Evolutionary conservation across 2,113 vertebrate species (phyloP).

Genomic region (Anolis carolinensis): DNA sequence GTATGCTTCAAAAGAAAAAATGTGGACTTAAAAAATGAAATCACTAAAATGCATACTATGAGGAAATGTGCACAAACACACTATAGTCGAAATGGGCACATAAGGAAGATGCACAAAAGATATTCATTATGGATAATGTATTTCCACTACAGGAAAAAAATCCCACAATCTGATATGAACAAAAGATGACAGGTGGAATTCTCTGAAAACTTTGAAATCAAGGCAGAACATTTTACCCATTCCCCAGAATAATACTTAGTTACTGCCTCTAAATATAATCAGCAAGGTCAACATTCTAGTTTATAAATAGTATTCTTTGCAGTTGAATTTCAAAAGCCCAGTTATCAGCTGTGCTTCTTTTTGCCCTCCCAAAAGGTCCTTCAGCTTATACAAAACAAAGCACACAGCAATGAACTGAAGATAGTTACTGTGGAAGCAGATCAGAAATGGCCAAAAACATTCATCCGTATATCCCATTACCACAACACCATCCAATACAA

Average conservation of each 20-base stretch:
- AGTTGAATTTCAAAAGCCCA: background rate
- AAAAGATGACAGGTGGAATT: too few relatives aligned
- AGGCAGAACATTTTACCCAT: too few relatives aligned
- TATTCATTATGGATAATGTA: too few relatives aligned
- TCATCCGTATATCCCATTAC: background rate
- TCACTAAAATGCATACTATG: too few relatives aligned
- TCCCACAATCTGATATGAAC: too few relatives aligned
- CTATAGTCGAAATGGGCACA: too few relatives aligned
- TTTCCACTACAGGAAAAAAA: too few relatives aligned
- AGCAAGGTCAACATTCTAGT: background rate
- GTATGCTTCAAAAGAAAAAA: too few relatives aligned
- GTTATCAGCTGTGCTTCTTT: background rate
- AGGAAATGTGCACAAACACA: too few relatives aligned
- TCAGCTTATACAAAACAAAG: background rate
- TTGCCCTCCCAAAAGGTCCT: background rate
- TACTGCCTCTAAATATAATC: background rate
- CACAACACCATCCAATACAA: conserved; percentile 13
- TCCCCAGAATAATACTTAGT: background rate
- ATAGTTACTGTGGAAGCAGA: conserved; percentile 5
- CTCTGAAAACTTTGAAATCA: too few relatives aligned
- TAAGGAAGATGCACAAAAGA: too few relatives aligned
- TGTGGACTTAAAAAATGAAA: too few relatives aligned
- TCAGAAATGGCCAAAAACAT: background rate
- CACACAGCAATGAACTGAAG: background rate
- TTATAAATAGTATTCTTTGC: background rate